Evolutionary conservation across 2,888 invertebrate genomes (phyloP).

Genomic region (Cerceris ruficornis): DNA sequence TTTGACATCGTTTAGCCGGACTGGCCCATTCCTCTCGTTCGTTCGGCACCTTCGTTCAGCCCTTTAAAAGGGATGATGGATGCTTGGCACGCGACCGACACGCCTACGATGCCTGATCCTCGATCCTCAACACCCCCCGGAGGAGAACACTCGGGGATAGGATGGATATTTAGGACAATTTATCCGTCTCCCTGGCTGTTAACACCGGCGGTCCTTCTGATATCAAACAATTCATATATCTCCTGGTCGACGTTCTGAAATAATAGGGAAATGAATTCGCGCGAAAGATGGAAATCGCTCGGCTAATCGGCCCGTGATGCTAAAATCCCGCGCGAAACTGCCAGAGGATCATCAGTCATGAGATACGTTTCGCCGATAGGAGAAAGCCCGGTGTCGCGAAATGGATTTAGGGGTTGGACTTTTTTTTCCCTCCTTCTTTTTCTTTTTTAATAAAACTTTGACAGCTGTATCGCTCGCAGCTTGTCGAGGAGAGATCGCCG

Average conservation of each 20-base stretch:
- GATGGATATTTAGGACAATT: conserved; percentile 67
- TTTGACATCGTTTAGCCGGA: conserved; percentile 71
- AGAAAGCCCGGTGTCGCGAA: conserved; percentile 7
- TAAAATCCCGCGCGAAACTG: conserved; percentile 9
- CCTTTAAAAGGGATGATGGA: conserved; percentile 80
- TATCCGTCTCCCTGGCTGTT: conserved; percentile 57
- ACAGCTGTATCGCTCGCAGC: neutral
- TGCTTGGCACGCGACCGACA: conserved; percentile 80
- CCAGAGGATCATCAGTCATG: conserved; percentile 55
- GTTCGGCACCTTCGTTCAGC: conserved; percentile 56
- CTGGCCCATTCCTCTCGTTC: conserved; percentile 43
- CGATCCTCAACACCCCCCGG: conserved; percentile 23
- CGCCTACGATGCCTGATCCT: conserved; percentile 64
- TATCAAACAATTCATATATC: conserved; percentile 81
- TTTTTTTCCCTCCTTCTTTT: conserved; percentile 10
- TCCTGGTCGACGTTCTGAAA: conserved; percentile 78
- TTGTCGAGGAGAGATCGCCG: neutral
- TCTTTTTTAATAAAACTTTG: conserved; percentile 43
- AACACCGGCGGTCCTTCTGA: conserved; percentile 37
- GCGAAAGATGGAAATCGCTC: conserved; percentile 68
- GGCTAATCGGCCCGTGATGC: conserved; percentile 56
- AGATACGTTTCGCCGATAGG: conserved; percentile 18
- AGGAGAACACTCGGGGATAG: conserved; percentile 32
- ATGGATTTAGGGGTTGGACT: conserved; percentile 36
- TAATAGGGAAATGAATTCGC: conserved; percentile 82